phyloP scores from a whole-genome alignment of 1,140 invertebrate genomes.

The Caerostris darwini region DNA sequence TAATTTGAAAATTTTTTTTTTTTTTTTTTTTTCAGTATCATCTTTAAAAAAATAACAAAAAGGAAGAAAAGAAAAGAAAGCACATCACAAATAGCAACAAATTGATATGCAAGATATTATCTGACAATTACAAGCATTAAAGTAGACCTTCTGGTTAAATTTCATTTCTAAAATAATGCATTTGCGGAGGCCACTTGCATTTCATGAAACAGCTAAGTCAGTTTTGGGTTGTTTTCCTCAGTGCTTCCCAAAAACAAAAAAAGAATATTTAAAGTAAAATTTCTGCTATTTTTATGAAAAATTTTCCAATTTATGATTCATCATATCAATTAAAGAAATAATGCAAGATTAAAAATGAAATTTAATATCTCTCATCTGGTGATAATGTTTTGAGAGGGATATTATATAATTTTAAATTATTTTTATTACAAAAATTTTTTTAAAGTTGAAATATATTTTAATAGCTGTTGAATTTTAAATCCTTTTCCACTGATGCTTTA shows the following conservation, averaged over 20 bases:
- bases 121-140: not conserved
- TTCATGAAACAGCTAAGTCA: not conserved
- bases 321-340: conserved; percentile 18
- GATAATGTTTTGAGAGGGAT: conserved; percentile 18
- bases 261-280: not conserved
- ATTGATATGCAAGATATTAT: conserved; percentile 5
- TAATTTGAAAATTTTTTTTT: not conserved
- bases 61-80: not conserved
- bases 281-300: not conserved
- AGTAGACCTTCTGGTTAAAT: not conserved
- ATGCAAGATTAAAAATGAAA: not conserved
- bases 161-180: not conserved
- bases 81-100: conserved; percentile 27
- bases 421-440: not conserved
- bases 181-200: conserved; percentile 5
- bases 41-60: not conserved
- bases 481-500: not conserved
- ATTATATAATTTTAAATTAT: not conserved
- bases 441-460: not conserved
- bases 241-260: not conserved
- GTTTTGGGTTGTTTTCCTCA: not conserved
- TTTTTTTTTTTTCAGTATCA: conserved; percentile 6
- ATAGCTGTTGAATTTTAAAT: not conserved
- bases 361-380: conserved; percentile 12
- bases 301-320: not conserved